Percentiles rank a stretch among this genome's conserved stretches.
Conservation (phyloP, 2,113 vertebrate species). For the Perca flavescens region DNA sequence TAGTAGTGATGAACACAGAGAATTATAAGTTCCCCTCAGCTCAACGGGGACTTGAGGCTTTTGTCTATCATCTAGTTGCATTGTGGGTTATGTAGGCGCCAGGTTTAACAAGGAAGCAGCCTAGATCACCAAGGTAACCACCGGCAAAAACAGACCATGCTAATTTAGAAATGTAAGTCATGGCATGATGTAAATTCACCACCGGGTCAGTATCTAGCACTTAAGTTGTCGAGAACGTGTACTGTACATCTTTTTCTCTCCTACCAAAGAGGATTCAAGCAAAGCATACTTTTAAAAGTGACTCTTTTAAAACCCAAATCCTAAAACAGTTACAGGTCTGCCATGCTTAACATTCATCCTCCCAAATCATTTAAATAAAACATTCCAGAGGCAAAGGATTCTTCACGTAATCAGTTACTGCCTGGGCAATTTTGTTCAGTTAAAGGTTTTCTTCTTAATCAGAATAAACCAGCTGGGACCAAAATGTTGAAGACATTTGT, state of each 20-base stretch:
- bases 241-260: not conserved
- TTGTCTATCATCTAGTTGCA: not conserved
- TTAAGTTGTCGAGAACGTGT: not conserved
- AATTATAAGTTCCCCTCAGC: not conserved
- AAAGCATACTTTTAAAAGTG: not conserved
- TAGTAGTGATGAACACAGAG: not conserved
- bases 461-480: not conserved
- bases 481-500: not conserved
- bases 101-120: not conserved
- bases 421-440: not conserved
- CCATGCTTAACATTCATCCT: slow-evolving; percentile 2
- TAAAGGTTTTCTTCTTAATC: not conserved
- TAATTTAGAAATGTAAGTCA: not conserved
- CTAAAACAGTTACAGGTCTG: not conserved
- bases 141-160: not conserved
- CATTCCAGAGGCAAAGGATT: not conserved
- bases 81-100: not conserved
- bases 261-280: not conserved
- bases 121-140: not conserved
- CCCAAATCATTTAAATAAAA: not conserved
- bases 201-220: not conserved
- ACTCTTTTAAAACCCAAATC: not conserved
- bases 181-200: not conserved
- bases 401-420: not conserved
- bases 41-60: not conserved